These are phyloP conservation scores for Galeruca laticollis DNA, from an alignment of 2,888 invertebrate genomes.

Conservation along the genomic window DNA sequence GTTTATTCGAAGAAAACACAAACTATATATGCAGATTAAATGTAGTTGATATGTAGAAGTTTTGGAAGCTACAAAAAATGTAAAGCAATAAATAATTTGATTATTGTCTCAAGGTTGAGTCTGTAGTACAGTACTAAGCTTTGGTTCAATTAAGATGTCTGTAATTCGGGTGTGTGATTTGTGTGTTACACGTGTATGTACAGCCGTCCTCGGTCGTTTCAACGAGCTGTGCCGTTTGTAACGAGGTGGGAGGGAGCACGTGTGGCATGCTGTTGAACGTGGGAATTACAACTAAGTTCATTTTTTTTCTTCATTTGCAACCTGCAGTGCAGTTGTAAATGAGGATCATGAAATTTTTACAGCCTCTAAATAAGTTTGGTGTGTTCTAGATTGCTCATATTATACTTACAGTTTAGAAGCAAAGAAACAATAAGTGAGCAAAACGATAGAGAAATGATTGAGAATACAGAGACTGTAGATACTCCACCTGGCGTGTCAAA, in stretches of 20 bases:
- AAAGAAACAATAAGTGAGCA: background rate
- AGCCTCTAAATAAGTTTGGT: background rate
- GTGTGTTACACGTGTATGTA: constrained; percentile 17
- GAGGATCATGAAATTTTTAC: background rate
- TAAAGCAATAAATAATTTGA: background rate
- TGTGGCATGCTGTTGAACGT: constrained; percentile 8
- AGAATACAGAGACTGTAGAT: background rate
- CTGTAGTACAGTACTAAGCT: constrained; percentile 21
- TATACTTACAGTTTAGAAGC: background rate
- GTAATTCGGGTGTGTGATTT: constrained; percentile 3
- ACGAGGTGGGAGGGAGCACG: constrained; percentile 18
- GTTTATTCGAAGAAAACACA: background rate
- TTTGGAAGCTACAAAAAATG: background rate
- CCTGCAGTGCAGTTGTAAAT: constrained; percentile 20
- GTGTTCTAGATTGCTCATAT: background rate
- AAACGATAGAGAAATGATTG: background rate
- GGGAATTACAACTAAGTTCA: background rate
- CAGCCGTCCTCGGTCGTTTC: constrained; percentile 17
- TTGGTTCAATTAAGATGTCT: constrained; percentile 9
- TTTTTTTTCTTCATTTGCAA: constrained; percentile 14
- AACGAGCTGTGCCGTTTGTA: constrained; percentile 14
- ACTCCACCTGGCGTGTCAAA: background rate
- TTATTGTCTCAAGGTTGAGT: constrained; percentile 14
- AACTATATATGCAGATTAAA: background rate
- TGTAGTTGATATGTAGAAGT: too few species aligned